phyloP scores from a whole-genome alignment of 2,797 vertebrate species.

The Coendou prehensilis region DNA sequence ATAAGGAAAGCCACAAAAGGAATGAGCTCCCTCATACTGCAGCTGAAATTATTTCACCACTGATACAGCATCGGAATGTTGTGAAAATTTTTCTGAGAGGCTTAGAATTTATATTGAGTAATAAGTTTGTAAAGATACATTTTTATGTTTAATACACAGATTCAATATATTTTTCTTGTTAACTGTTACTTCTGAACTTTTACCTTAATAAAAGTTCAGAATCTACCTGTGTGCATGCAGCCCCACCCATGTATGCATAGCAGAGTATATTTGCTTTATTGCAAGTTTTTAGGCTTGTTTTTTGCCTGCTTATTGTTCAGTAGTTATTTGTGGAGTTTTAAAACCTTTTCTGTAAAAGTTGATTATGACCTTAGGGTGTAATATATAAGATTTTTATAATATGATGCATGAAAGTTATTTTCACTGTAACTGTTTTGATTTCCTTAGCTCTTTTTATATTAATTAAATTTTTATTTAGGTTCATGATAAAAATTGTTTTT shows the following conservation, averaged over 20 bases:
- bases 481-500: conserved; percentile 62
- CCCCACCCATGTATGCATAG: conserved; percentile 84
- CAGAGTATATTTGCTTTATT: conserved; percentile 18
- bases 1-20: conserved; percentile 40
- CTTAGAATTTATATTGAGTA: conserved; percentile 60
- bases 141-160: conserved; percentile 84
- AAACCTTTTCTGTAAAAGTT: conserved; percentile 53
- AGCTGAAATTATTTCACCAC: conserved; percentile 46
- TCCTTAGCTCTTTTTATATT: conserved; percentile 57
- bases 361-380: conserved; percentile 60
- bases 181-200: conserved; percentile 64
- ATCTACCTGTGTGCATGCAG: conserved; percentile 82
- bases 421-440: conserved; percentile 66
- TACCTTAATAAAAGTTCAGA: conserved; percentile 55
- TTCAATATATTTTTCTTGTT: conserved; percentile 85
- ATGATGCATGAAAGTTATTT: conserved; percentile 69
- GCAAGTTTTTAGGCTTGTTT: conserved; percentile 65
- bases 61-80: conserved; percentile 16
- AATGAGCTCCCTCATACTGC: background rate
- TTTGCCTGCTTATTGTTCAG: conserved; percentile 37
- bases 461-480: conserved; percentile 68
- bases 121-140: conserved; percentile 64
- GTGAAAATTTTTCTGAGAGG: conserved; percentile 44
- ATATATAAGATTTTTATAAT: conserved; percentile 53
- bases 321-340: conserved; percentile 17